phyloP scores from a whole-genome alignment of 2,888 invertebrate genomes.

The Ophioninae sp. region DNA sequence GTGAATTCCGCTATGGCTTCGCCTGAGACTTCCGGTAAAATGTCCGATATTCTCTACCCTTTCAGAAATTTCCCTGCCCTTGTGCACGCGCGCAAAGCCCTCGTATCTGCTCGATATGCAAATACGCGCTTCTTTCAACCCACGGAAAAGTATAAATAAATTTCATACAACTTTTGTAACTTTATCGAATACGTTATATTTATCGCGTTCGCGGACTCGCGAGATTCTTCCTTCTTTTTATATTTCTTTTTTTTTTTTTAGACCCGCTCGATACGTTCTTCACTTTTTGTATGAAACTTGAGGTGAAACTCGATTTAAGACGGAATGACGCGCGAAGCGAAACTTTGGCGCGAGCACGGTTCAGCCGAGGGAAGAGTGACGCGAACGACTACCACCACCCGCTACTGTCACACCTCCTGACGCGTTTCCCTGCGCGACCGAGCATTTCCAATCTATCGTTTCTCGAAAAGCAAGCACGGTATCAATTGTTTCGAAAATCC shows the following conservation, averaged over 20 bases:
- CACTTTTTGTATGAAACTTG: constrained; percentile 32
- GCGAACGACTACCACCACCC: too few relatives aligned
- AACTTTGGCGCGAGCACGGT: too few relatives aligned
- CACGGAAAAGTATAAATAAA: not conserved
- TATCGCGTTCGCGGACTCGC: constrained; percentile 5
- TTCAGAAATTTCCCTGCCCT: constrained; percentile 17
- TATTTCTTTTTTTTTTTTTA: not conserved
- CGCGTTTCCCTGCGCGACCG: too few relatives aligned
- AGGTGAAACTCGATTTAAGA: constrained; percentile 28
- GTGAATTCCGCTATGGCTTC: constrained; percentile 42
- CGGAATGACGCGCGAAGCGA: too few relatives aligned
- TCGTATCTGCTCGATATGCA: not conserved
- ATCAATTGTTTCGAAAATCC: too few relatives aligned
- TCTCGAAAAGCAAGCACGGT: not conserved
- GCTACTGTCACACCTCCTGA: too few relatives aligned
- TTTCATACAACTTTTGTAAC: constrained; percentile 12
- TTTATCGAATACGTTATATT: constrained; percentile 18
- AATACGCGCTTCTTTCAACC: not conserved
- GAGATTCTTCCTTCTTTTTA: too few relatives aligned
- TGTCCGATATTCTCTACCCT: constrained; percentile 42
- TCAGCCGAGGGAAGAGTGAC: too few relatives aligned
- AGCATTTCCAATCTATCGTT: too few relatives aligned
- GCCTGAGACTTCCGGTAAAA: constrained; percentile 39
- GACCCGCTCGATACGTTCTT: constrained; percentile 3
- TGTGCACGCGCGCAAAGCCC: not conserved